Evolutionary conservation across 2,797 vertebrate genomes (phyloP).

Genomic region (Coccyzus lansbergi): DNA sequence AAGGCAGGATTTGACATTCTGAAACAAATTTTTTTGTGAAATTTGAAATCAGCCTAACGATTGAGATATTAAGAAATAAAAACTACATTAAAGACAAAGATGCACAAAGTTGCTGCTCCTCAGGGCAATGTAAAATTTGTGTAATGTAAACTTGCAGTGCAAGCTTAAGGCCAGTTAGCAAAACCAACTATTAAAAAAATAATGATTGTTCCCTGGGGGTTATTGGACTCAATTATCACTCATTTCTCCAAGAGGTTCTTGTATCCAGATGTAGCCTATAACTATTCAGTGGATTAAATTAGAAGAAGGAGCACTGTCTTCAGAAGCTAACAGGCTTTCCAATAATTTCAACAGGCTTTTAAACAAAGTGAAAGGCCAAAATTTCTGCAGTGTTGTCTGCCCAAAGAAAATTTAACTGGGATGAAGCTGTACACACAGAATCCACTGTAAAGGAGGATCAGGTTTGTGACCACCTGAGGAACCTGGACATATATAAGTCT

Average conservation of each 20-base stretch:
- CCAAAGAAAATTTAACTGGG: neutral
- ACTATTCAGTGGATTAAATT: neutral
- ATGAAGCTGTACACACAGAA: neutral
- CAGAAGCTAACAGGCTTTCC: neutral
- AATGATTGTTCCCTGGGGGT: neutral
- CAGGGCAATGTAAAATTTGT: neutral
- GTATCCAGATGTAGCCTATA: neutral
- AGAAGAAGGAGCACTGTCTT: neutral
- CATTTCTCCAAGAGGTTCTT: neutral
- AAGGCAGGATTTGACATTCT: neutral
- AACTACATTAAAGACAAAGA: neutral
- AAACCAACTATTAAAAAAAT: neutral
- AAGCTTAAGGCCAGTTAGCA: neutral
- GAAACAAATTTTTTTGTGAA: neutral
- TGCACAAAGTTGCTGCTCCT: neutral
- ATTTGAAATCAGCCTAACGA: neutral
- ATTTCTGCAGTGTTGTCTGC: neutral
- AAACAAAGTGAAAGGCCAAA: neutral
- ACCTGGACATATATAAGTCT: no score
- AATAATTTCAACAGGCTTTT: constrained; percentile 7
- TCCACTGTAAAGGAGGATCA: no score
- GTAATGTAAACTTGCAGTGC: neutral
- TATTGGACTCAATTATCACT: neutral
- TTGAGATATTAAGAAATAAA: neutral
- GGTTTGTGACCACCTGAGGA: no score